Percentiles rank a stretch among this genome's conserved stretches.
Evolutionary conservation across 2,113 vertebrate genomes (phyloP).

Genomic region (Telmatochromis sp.): DNA sequence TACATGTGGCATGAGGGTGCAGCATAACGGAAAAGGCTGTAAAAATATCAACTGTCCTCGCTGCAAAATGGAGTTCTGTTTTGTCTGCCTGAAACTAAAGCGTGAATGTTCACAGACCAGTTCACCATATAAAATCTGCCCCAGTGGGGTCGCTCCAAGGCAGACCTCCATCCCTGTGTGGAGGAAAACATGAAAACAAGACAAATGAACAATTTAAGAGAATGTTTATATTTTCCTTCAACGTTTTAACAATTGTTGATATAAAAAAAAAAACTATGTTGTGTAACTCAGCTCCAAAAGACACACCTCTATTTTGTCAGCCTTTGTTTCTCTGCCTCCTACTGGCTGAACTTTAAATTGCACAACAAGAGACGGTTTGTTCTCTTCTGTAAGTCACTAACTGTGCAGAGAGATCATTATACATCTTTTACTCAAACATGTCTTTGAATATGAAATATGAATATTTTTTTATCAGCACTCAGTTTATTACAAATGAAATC

Average conservation of each 20-base stretch:
- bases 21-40: not conserved
- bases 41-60: constrained; percentile 63
- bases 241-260: not conserved
- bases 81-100: constrained; percentile 61
- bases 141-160: constrained; percentile 38
- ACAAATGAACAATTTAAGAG: fast-evolving
- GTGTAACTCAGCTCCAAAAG: fast-evolving
- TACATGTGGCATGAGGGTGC: constrained; percentile 53
- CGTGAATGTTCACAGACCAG: constrained; percentile 22
- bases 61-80: constrained; percentile 62
- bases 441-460: not conserved
- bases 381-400: fast-evolving
- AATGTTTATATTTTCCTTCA: fast-evolving
- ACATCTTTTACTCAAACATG: not conserved
- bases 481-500: fast-evolving
- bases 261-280: not conserved
- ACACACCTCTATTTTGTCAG: fast-evolving
- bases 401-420: not conserved
- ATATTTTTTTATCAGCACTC: not conserved
- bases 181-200: not conserved
- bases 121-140: constrained; percentile 11
- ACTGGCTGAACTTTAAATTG: fast-evolving
- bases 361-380: fast-evolving
- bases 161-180: constrained; percentile 60
- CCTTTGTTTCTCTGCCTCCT: not conserved